Conservation (phyloP, 2,113 vertebrate species). For the Psammodynastes pulverulentus region DNA sequence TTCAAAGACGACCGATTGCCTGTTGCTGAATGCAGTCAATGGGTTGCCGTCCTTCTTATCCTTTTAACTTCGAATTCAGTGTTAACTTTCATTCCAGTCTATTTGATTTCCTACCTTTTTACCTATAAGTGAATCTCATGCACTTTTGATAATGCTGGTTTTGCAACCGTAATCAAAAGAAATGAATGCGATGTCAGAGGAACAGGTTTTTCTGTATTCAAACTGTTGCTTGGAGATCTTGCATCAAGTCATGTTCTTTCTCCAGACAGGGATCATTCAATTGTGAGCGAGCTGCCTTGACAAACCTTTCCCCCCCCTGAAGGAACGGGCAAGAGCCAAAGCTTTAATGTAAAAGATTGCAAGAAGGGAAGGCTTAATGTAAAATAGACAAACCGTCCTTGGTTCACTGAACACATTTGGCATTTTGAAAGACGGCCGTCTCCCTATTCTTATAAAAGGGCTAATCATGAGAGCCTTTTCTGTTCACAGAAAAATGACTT, state of each 20-base stretch:
- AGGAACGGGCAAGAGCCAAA: background rate
- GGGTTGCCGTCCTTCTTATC: background rate
- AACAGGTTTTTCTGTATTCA: background rate
- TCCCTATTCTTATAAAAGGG: background rate
- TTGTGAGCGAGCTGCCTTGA: background rate
- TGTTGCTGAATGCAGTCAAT: background rate
- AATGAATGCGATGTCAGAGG: background rate
- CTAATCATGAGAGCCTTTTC: background rate
- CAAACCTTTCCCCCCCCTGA: background rate
- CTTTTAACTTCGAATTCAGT: background rate
- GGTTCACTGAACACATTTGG: background rate
- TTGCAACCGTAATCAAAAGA: background rate
- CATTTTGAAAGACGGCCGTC: background rate
- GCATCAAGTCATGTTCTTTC: background rate
- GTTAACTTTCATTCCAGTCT: background rate
- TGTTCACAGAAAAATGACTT: background rate
- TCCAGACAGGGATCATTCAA: background rate
- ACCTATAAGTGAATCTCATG: background rate
- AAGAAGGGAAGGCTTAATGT: background rate
- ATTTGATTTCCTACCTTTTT: background rate
- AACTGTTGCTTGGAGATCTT: background rate
- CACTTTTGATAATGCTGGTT: background rate
- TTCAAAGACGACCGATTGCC: background rate
- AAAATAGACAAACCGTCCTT: background rate
- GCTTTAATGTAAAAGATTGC: background rate